phyloP scores from a whole-genome alignment of 1,140 invertebrate genomes.

The Apis cerana region DNA sequence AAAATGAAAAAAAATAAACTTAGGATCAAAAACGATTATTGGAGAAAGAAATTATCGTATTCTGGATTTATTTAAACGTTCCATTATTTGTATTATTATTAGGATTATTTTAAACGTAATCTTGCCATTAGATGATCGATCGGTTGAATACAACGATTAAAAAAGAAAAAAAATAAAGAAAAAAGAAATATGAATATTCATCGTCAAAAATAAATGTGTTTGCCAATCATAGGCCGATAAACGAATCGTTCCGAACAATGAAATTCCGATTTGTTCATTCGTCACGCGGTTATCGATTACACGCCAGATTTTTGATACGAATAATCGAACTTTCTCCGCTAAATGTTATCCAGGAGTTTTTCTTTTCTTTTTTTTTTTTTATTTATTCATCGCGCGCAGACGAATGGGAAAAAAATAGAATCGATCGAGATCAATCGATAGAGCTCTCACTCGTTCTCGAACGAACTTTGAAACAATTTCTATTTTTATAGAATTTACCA shows the following conservation, averaged over 20 bases:
- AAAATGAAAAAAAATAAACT: no score
- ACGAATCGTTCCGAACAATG: conserved; percentile 17
- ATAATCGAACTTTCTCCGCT: conserved; percentile 3
- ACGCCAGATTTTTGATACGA: background rate
- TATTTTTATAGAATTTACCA: no score
- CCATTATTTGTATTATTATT: no score
- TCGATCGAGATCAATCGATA: background rate
- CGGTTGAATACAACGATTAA: no score
- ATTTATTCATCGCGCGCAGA: background rate
- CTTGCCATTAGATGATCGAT: no score
- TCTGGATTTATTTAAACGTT: no score
- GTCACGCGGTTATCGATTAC: conserved; percentile 4
- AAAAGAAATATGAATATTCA: background rate
- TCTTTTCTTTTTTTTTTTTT: background rate
- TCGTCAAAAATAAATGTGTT: background rate
- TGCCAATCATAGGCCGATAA: background rate
- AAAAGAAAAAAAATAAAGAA: no score
- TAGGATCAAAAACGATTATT: no score
- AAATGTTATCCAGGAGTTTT: background rate
- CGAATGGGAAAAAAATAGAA: conserved; percentile 2
- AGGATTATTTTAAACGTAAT: no score
- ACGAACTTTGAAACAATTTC: background rate
- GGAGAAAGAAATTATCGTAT: no score
- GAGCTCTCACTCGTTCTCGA: no score
- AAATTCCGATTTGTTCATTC: conserved; percentile 31